Percentiles rank a stretch among this genome's conserved stretches.
Conservation (phyloP, 2,888 invertebrate genomes). For the Xylocampa areola region DNA sequence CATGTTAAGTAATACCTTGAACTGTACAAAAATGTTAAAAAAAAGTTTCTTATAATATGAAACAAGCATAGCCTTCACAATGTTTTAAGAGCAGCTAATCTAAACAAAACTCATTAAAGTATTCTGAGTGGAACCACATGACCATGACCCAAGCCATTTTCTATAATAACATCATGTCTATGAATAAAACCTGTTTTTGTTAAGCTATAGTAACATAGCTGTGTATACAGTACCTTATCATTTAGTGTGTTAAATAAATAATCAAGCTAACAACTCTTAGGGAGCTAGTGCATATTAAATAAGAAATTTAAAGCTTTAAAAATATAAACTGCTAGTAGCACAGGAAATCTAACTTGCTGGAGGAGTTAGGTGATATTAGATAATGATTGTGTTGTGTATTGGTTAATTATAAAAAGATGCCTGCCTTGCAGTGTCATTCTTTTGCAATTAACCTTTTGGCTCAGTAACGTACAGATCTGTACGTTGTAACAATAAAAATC, state of each 20-base stretch:
- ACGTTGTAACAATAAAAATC: too few relatives aligned
- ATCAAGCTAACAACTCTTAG: constrained; percentile 7
- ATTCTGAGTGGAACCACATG: constrained; percentile 41
- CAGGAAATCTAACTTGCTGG: too few relatives aligned
- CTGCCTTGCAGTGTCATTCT: too few relatives aligned
- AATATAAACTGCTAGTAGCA: too few relatives aligned
- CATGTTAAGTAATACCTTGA: too few relatives aligned
- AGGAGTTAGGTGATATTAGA: too few relatives aligned
- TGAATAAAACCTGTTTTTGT: constrained; percentile 65
- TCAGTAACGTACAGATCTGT: too few relatives aligned
- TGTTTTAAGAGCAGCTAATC: constrained; percentile 5
- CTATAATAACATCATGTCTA: constrained; percentile 57
- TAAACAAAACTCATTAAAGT: constrained; percentile 29
- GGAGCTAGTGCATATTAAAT: constrained; percentile 1
- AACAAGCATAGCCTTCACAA: constrained; percentile 1
- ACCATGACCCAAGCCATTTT: constrained; percentile 74
- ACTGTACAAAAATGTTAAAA: too few relatives aligned
- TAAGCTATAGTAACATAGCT: constrained; percentile 23
- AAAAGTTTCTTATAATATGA: neutral
- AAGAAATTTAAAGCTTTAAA: too few relatives aligned
- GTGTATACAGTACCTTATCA: constrained; percentile 28
- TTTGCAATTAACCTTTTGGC: too few relatives aligned
- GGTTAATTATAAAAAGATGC: too few relatives aligned
- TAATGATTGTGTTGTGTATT: too few relatives aligned
- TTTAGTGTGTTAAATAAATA: constrained; percentile 24